Percentiles rank a stretch among this genome's conserved stretches.
Conservation (phyloP, 2,797 vertebrate genomes). For the Zenarchopterus dispar region DNA sequence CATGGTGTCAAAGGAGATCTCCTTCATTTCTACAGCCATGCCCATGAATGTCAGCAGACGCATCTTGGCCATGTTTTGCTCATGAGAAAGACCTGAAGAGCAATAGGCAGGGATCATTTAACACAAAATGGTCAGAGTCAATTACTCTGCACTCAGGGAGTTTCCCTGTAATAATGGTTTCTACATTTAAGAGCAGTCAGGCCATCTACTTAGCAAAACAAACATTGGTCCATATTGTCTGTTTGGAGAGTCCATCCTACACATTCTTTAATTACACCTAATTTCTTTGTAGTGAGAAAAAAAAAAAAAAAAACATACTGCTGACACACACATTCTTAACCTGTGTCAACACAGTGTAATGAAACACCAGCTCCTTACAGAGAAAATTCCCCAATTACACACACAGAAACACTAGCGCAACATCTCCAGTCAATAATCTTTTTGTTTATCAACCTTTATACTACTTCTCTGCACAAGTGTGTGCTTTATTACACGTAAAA, state of each 20-base stretch:
- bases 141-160: constrained; percentile 68
- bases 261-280: constrained; percentile 66
- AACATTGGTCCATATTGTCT: constrained; percentile 57
- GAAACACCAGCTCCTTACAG: neutral
- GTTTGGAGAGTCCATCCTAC: constrained; percentile 71
- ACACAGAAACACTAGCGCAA: neutral
- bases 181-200: constrained; percentile 55
- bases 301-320: constrained; percentile 37
- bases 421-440: neutral
- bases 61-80: constrained; percentile 99
- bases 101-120: constrained; percentile 89
- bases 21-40: constrained; percentile 98
- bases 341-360: constrained; percentile 42
- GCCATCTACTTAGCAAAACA: constrained; percentile 71
- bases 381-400: neutral
- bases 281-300: constrained; percentile 40
- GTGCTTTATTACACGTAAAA: neutral
- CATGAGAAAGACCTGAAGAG: constrained; percentile 89
- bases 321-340: constrained; percentile 72
- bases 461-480: neutral
- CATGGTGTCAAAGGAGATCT: constrained; percentile 96
- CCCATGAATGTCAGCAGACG: constrained; percentile 98
- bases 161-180: constrained; percentile 69
- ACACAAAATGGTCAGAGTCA: constrained; percentile 87
- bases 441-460: neutral